Evolutionary conservation across 2,797 vertebrate species (phyloP), one percentile per base, ranked within the genome.

Genomic region (Trichosurus vulpecula): DNA sequence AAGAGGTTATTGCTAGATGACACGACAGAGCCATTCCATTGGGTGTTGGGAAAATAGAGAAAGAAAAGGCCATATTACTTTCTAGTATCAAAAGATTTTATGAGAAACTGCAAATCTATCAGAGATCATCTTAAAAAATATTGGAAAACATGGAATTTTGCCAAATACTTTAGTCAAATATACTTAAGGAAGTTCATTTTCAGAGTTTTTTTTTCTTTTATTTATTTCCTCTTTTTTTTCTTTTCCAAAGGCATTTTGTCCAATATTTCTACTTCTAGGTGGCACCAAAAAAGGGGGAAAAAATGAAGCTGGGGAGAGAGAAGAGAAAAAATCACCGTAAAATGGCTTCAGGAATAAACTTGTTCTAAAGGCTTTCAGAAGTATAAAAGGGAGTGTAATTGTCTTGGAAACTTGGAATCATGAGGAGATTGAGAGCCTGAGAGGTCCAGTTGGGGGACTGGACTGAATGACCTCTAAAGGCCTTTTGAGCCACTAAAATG

Each of bases 261-360:
- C 13, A 66, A n/a, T 66, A 66, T n/a, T 66, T 66, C 58, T 52
- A 61, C 30, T 92, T 97, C 61, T 87, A 87, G 35, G 89, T 74
- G 66, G 6, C 22, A 57, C 2, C 0, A 29, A 91, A 61, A 27
- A 54, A 54, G 54, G 14, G 52, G 14, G 47, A 53, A 52, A 53
- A 54, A 14, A 54, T 6, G 14, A 56, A 11, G 31, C 47, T 52
- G 41, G n/a, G 9, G 25, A 74, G 27, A n/a, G 4, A 25, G 31
- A 29, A 22, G 30, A 22, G 2, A 81, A 19, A 74, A 55, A 25
- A 57, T 54, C 30, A 47, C 19, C 8, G 25, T 41, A 54, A 52
- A 52, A 47, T 22, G 0, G 11, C 66, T 57, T 90, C 47, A 47
- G 8, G 11, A 22, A 4, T 31, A 41, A 89, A 19, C 25, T 52